Base-by-base conservation (phyloP, 2,888 invertebrate species). In the Tineola bisselliella region DNA sequence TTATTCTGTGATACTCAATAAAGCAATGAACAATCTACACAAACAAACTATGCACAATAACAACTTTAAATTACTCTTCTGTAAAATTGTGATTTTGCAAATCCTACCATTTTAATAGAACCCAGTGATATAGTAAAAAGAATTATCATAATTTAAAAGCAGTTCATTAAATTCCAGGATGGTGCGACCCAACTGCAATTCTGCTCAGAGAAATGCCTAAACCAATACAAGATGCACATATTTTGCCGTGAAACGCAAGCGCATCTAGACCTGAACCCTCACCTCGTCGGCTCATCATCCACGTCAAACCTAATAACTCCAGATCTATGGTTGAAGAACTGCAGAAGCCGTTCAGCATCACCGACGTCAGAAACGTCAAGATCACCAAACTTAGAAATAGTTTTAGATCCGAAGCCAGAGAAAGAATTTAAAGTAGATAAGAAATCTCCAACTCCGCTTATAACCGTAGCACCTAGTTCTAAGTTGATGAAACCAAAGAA, bases 171-270 rank as follows among this genome's bases (percentile, higher is more conserved):
- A 62, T 82, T 83, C 30, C 91, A 95, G 89, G 96, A 96, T 72
- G 96, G 96, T 54, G 94, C 95, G 66, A 93, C 94, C 18, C 96
- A 96, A 72, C 88, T 97, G 56, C 96, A 97, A 80, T 97, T 97
- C 78, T 94, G 91, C 79, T 95, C 95, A 57, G 95, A 96, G 78
- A 96, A 96, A 88, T 97, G 97, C 73, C 88, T 97, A 66, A 97
- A 96, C 75, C 96, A 97, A 79, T 97, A 97, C 89, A 97, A 97
- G 87, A 97, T 97, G 96, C 95, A 96, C 78, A 96, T 97, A 65
- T 97, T 97, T 83, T 97, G 97, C 81, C 91, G 94, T 60, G 97
- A 97, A 83, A 96, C 97, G 5, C 93, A 95, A 75, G 96, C 96
- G 8, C 96, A 96, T 75, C 89, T 97, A 62, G 94, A 96, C 74